Conservation (phyloP, 2,113 vertebrate genomes). For the Oenanthe melanoleuca region DNA sequence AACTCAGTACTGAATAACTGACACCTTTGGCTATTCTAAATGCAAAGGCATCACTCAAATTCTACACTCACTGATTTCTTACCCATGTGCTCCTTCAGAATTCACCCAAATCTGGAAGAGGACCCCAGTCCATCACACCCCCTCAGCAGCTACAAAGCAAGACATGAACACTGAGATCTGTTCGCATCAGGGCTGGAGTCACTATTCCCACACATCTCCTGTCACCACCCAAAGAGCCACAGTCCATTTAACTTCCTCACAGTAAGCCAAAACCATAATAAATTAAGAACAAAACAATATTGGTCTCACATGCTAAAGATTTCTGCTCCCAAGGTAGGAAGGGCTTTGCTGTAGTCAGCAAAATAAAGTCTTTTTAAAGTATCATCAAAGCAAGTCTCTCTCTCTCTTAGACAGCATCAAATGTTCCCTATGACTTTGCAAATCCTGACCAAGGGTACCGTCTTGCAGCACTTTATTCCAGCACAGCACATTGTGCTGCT, state of each 20-base stretch:
- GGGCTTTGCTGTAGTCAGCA: not conserved
- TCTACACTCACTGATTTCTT: not conserved
- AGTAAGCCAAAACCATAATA: not conserved
- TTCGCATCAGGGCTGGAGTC: accelerated
- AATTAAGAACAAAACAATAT: not conserved
- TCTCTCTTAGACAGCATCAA: not conserved
- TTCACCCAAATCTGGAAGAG: not conserved
- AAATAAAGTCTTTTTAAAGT: not conserved
- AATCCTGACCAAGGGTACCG: not conserved
- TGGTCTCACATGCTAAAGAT: not conserved
- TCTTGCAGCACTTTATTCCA: not conserved
- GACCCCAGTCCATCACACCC: accelerated
- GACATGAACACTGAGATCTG: accelerated
- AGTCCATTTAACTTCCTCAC: not conserved
- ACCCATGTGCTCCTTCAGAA: accelerated
- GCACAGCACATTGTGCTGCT: not conserved
- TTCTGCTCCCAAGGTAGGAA: not conserved
- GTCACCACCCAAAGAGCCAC: not conserved
- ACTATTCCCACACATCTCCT: not conserved
- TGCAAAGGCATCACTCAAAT: accelerated
- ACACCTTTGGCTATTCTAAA: not conserved
- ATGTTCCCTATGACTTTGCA: not conserved
- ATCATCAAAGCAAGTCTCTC: not conserved
- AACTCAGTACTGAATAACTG: accelerated
- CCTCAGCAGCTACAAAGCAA: not conserved